Evolutionary conservation across 2,113 vertebrate genomes (phyloP).

Genomic region (Tympanuchus pallidicinctus): DNA sequence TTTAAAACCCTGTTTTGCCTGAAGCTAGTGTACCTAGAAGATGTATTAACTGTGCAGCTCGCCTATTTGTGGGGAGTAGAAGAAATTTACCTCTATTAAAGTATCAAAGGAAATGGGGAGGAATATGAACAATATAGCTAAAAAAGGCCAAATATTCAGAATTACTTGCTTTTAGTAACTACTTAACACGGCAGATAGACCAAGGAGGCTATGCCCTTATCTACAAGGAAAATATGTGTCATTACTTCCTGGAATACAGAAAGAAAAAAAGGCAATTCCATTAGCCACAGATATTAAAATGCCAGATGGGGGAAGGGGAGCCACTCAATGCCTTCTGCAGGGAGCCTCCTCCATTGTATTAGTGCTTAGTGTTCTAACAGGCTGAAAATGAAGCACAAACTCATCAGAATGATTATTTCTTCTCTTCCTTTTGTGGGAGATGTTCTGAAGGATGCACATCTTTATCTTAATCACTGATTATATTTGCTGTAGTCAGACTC

Average conservation of each 20-base stretch:
- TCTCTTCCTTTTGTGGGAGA: slow-evolving; percentile 16
- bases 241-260: neutral
- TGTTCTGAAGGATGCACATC: neutral
- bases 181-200: neutral
- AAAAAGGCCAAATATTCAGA: neutral
- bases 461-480: slow-evolving; percentile 46
- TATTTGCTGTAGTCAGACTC: neutral
- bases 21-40: slow-evolving; percentile 34
- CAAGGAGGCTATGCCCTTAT: neutral
- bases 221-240: neutral
- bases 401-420: slow-evolving; percentile 48
- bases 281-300: slow-evolving; percentile 11
- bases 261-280: neutral
- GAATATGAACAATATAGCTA: neutral
- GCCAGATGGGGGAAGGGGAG: neutral
- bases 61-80: neutral
- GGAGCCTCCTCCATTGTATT: neutral
- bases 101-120: neutral
- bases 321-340: neutral
- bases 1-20: slow-evolving; percentile 11
- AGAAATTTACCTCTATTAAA: neutral
- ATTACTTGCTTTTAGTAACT: neutral
- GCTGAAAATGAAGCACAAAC: slow-evolving; percentile 62
- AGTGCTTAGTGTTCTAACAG: slow-evolving; percentile 33
- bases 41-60: slow-evolving; percentile 29